Base-by-base conservation (phyloP, 2,797 vertebrate genomes). In the Sebastes steindachneri region DNA sequence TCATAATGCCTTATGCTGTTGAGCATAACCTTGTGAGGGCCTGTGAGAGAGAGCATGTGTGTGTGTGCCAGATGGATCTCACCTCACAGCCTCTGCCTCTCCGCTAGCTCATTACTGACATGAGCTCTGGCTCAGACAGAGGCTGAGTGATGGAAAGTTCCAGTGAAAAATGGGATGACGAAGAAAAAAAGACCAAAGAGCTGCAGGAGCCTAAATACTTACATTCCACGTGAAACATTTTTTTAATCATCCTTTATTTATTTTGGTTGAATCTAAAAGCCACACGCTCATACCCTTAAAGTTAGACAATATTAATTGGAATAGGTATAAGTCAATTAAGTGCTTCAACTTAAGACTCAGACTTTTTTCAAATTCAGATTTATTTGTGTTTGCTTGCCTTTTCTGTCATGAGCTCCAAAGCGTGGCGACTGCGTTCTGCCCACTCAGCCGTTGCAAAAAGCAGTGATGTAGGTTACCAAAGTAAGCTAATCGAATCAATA, bases 21-120 rank as follows among this genome's bases (percentile, higher is more conserved):
- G 87, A 88, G 92, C 89, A 80, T 93, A 94, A 95, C 93, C 93
- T 95, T 93, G 94, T 93, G 92, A 92, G 92, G 88, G 94, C 94
- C 90, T 75, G 86, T 15, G 84, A 91, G 87, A 90, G 77, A 73
- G 75, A 70, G 77, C 58, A 37, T 79, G 81, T 77, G 81, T 67
- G 86, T 57, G 77, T 77, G 87, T 85, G 89, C 88, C 93, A 94
- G 92, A 95, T 93, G 93, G 90, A 94, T 87, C 92, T 93, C 90
- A 94, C 92, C 95, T 93, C 92, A 82, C 90, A 92, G 88, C 89
- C 92, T 88, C 91, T 88, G 90, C 88, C 75, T 89, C 86, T 92
- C 84, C 28, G 76, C 84, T 80, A 89, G 90, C 93, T 95, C 94
- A 94, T 95, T 95, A 95, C 92, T 84, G 87, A 93, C 92, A 92